These are phyloP conservation scores for Terrapene triunguis DNA, from an alignment of 2,113 vertebrate species.

Conservation along the genomic window DNA sequence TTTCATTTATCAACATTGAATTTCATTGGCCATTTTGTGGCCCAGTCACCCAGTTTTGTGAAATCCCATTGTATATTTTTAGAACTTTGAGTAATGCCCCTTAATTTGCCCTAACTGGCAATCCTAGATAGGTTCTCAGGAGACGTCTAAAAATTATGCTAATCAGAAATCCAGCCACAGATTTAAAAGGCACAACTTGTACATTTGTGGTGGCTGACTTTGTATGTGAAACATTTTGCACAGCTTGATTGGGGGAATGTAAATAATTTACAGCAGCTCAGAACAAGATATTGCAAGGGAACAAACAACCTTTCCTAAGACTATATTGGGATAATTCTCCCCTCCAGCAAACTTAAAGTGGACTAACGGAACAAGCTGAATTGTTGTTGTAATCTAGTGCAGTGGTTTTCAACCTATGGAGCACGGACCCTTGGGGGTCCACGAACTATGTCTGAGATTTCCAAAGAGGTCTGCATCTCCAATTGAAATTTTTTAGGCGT, in stretches of 20 bases:
- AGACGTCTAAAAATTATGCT: neutral
- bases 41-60: too few relatives aligned
- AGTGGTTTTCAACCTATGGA: neutral
- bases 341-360: constrained; percentile 65
- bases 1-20: too few relatives aligned
- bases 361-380: constrained; percentile 44
- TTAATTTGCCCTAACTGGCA: neutral
- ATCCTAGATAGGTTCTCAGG: fast-evolving
- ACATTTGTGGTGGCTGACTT: neutral
- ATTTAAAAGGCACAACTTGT: constrained; percentile 18
- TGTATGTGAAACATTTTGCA: constrained; percentile 9
- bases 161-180: constrained; percentile 5
- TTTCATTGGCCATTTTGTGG: too few relatives aligned
- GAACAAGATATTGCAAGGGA: constrained; percentile 45
- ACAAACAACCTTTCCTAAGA: constrained; percentile 39
- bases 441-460: too few relatives aligned
- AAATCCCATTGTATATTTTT: neutral
- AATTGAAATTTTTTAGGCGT: too few relatives aligned
- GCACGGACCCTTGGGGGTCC: too few relatives aligned
- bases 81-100: neutral
- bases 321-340: constrained; percentile 55
- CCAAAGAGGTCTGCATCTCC: too few relatives aligned
- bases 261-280: constrained; percentile 35
- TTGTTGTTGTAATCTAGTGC: constrained; percentile 55
- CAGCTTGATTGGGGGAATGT: constrained; percentile 45